These are phyloP conservation scores for Sebastes iracundus DNA, from an alignment of 2,797 vertebrate genomes.

Conservation along the genomic window DNA sequence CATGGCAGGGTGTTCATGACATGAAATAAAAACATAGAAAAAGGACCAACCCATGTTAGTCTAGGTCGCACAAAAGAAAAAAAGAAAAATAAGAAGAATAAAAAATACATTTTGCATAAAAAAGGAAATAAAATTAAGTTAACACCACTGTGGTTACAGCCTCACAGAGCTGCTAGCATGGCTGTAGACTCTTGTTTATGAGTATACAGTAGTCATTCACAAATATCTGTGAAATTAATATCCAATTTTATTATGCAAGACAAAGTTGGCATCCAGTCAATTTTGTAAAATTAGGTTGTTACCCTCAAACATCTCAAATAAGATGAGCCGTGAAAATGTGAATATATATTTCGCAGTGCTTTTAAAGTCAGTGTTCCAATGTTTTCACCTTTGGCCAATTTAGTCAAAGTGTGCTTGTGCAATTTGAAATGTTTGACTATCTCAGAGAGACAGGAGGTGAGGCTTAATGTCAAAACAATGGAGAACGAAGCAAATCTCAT, in stretches of 20 bases:
- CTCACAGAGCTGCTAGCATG: not conserved
- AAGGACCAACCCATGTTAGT: too few species aligned
- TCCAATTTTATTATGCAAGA: not conserved
- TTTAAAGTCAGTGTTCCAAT: not conserved
- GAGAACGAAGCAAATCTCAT: slow-evolving; percentile 16
- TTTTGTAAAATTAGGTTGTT: not conserved
- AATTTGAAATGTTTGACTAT: slow-evolving; percentile 19
- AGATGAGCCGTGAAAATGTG: not conserved
- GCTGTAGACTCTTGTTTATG: not conserved
- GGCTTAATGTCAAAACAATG: slow-evolving; percentile 31
- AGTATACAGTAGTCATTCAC: too few species aligned
- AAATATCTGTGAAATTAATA: not conserved
- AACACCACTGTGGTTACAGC: not conserved
- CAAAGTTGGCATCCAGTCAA: not conserved
- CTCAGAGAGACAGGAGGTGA: slow-evolving; percentile 19
- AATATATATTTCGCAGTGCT: not conserved
- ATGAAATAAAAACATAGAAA: too few species aligned
- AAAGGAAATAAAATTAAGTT: too few species aligned
- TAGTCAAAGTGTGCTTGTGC: not conserved
- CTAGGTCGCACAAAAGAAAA: too few species aligned
- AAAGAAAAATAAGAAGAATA: too few species aligned
- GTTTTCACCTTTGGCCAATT: slow-evolving; percentile 12
- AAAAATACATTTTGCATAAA: too few species aligned
- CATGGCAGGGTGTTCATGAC: too few species aligned
- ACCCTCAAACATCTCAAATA: not conserved